Percentiles rank a stretch among this genome's conserved stretches.
Conservation (phyloP, 2,888 invertebrate species). For the Lymantria dispar region DNA sequence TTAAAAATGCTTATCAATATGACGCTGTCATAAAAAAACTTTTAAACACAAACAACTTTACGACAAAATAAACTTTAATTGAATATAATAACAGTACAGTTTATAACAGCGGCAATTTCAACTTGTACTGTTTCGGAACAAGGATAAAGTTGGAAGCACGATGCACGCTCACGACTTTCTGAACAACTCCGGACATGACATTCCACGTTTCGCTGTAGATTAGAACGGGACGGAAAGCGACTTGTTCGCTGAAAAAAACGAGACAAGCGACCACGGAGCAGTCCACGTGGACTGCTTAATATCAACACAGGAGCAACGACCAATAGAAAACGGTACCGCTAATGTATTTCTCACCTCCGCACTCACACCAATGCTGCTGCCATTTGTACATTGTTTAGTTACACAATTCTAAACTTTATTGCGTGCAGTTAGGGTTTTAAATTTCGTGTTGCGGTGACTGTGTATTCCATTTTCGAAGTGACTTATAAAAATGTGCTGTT, state of each 20-base stretch:
- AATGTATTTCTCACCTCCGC: slow-evolving; percentile 84
- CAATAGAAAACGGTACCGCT: slow-evolving; percentile 82
- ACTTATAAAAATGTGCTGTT: slow-evolving; percentile 55
- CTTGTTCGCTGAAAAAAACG: slow-evolving; percentile 75
- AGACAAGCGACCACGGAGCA: slow-evolving; percentile 75
- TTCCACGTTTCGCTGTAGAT: slow-evolving; percentile 82
- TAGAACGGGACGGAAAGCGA: slow-evolving; percentile 79
- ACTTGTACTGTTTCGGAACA: slow-evolving; percentile 58
- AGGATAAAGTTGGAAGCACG: slow-evolving; percentile 70
- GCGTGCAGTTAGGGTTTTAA: slow-evolving; percentile 54
- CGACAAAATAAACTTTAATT: slow-evolving; percentile 43
- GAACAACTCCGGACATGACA: slow-evolving; percentile 83
- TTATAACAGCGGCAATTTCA: slow-evolving; percentile 26
- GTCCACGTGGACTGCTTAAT: slow-evolving; percentile 82
- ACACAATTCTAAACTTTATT: slow-evolving; percentile 65
- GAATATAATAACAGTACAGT: slow-evolving; percentile 33
- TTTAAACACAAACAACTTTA: slow-evolving; percentile 24
- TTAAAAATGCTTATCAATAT: slow-evolving; percentile 82
- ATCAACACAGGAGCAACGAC: slow-evolving; percentile 81
- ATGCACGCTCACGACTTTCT: slow-evolving; percentile 83
- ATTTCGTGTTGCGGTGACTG: slow-evolving; percentile 46
- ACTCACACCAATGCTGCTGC: slow-evolving; percentile 76
- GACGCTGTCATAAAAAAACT: slow-evolving; percentile 40
- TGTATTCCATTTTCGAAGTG: slow-evolving; percentile 63
- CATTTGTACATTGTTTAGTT: slow-evolving; percentile 56